Conservation (phyloP, 2,797 vertebrate species). For the Galaxias olidus region DNA sequence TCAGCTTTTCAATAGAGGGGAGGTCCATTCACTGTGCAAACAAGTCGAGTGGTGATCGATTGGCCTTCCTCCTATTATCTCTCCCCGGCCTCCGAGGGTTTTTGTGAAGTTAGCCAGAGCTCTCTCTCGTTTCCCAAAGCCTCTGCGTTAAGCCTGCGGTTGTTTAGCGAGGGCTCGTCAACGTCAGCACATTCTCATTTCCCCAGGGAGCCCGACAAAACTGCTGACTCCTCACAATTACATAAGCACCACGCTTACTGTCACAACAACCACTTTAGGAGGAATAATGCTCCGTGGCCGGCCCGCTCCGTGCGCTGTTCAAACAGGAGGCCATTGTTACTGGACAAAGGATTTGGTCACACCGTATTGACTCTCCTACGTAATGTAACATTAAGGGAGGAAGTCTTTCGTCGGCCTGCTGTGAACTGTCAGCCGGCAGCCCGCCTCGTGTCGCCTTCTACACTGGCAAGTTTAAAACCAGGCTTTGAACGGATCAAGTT, state of each 20-base stretch:
- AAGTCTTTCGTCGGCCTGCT: slow-evolving; percentile 42
- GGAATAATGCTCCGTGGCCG: background rate
- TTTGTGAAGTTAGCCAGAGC: too few species aligned
- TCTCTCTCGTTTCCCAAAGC: too few species aligned
- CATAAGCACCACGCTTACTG: background rate
- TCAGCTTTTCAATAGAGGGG: too few species aligned
- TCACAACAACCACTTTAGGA: background rate
- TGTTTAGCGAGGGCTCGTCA: background rate
- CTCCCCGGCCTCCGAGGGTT: too few species aligned
- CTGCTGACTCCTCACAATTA: background rate
- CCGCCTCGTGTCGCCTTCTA: slow-evolving; percentile 42
- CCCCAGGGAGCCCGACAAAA: background rate
- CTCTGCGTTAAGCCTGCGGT: too few species aligned
- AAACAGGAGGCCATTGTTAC: too few species aligned
- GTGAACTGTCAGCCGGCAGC: slow-evolving; percentile 52
- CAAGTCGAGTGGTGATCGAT: too few species aligned
- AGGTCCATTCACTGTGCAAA: too few species aligned
- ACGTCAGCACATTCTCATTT: background rate
- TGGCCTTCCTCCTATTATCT: too few species aligned
- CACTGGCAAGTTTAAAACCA: slow-evolving; percentile 47
- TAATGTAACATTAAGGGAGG: slow-evolving; percentile 28
- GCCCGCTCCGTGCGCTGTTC: background rate
- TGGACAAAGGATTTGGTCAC: too few species aligned
- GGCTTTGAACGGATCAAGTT: slow-evolving; percentile 45
- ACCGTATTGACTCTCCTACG: slow-evolving; percentile 12